Conservation (phyloP, 2,888 invertebrate genomes). For the Diarsia rubi region DNA sequence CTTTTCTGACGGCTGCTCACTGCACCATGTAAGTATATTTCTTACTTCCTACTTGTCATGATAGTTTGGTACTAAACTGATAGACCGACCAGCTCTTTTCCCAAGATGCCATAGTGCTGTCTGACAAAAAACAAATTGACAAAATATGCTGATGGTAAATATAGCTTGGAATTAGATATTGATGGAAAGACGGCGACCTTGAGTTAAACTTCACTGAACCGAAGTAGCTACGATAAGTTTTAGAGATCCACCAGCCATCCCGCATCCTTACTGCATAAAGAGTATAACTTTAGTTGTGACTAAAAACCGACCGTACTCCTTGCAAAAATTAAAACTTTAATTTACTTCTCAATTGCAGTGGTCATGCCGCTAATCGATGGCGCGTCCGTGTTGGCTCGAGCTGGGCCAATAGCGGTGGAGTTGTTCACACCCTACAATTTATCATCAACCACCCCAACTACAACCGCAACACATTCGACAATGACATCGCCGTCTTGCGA, state of each 20-base stretch:
- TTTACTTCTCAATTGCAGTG: slow-evolving; percentile 38
- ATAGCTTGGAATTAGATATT: too few relatives aligned
- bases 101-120: background rate
- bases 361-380: slow-evolving; percentile 36
- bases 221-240: background rate
- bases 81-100: background rate
- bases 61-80: background rate
- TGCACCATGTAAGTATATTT: slow-evolving; percentile 68
- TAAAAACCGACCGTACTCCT: background rate
- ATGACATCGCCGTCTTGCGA: slow-evolving; percentile 25
- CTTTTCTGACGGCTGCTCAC: slow-evolving; percentile 75
- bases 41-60: too few relatives aligned
- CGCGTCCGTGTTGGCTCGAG: slow-evolving; percentile 70
- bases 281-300: background rate
- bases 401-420: slow-evolving; percentile 69
- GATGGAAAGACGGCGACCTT: too few relatives aligned
- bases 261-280: background rate
- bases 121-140: background rate
- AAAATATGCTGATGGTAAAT: too few relatives aligned
- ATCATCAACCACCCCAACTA: slow-evolving; percentile 33
- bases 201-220: background rate
- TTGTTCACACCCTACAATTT: slow-evolving; percentile 46
- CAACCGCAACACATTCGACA: background rate
- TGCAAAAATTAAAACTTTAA: background rate
- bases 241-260: background rate